Evolutionary conservation across 1,140 invertebrate genomes (phyloP), one percentile per base, ranked within the genome.

Genomic region (Schlechtendalia chinensis): DNA sequence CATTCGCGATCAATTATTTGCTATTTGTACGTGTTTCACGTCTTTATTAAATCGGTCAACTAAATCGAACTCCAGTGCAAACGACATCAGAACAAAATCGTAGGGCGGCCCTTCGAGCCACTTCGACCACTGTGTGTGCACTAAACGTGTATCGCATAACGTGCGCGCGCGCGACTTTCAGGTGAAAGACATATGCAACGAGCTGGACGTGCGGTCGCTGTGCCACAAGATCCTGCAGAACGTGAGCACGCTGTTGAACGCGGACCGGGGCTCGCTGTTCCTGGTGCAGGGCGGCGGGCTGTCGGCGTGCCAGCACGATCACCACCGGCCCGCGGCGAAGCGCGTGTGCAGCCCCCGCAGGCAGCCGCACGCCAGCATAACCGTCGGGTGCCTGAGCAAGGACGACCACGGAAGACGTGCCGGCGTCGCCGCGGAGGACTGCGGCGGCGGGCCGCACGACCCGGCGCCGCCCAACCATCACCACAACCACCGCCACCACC

Each of bases 151-250:
- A n/a, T n/a, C n/a, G n/a, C n/a, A n/a, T n/a, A n/a, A n/a, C n/a
- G n/a, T n/a, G n/a, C n/a, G n/a, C n/a, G n/a, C n/a, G n/a, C n/a
- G n/a, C n/a, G n/a, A n/a, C n/a, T n/a, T n/a, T n/a, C n/a, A 93
- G 92, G 92, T 94, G 77, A 97, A 97, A 87, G 96, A 97, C 86
- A 97, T 98, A 84, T 98, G 95, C 87, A 96, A 97, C 86, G 96
- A 98, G 85, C 86, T 98, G 83, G 96, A 98, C 84, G 92, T 98
- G 24, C 90, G 94, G 81, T 95, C 94, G 19, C 86, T 98, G 82
- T 97, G 96, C 85, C 95, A 97, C 88, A 98, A 98, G 87, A 98
- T 98, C 84, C 88, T 98, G 29, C 96, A 97, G 86, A 98, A 98
- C 85, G 95, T 98, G 24, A 94, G 93, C 83, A 94, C 96, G 74